Evolutionary conservation across 2,888 invertebrate species (phyloP).

Genomic region (Steromphala cineraria): DNA sequence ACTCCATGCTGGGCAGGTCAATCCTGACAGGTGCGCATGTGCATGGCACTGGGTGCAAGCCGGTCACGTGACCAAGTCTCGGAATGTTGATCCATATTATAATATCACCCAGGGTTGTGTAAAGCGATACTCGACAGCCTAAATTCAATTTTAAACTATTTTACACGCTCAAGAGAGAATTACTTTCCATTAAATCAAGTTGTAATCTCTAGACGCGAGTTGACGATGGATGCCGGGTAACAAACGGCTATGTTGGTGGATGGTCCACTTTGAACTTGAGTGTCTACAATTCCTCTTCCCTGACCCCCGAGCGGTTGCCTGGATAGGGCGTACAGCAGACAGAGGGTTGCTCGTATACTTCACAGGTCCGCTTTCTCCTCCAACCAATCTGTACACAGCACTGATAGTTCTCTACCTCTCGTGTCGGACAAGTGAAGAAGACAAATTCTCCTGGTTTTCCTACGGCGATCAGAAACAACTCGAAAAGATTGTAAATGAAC

Average conservation of each 20-base stretch:
- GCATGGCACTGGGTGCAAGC: background rate
- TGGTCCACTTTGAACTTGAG: background rate
- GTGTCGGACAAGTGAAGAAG: no score
- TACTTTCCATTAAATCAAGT: background rate
- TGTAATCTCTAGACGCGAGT: constrained; percentile 1
- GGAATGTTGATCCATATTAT: background rate
- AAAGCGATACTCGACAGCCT: constrained; percentile 2
- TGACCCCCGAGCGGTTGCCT: background rate
- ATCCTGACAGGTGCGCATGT: background rate
- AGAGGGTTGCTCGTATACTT: background rate
- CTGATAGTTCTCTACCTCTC: no score
- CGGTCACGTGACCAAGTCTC: background rate
- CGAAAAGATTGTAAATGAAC: no score
- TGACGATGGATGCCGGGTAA: background rate
- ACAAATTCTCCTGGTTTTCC: no score
- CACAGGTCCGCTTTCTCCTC: background rate
- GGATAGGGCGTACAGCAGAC: background rate
- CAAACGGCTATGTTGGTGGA: constrained; percentile 2
- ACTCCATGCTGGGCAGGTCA: background rate
- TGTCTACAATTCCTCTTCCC: background rate
- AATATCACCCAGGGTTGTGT: constrained; percentile 2
- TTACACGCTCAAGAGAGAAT: constrained; percentile 8
- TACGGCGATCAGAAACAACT: no score
- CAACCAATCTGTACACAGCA: no score
- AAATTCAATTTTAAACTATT: constrained; percentile 4